Evolutionary conservation across 2,797 vertebrate genomes (phyloP).

Genomic region (Sebastes miniatus): DNA sequence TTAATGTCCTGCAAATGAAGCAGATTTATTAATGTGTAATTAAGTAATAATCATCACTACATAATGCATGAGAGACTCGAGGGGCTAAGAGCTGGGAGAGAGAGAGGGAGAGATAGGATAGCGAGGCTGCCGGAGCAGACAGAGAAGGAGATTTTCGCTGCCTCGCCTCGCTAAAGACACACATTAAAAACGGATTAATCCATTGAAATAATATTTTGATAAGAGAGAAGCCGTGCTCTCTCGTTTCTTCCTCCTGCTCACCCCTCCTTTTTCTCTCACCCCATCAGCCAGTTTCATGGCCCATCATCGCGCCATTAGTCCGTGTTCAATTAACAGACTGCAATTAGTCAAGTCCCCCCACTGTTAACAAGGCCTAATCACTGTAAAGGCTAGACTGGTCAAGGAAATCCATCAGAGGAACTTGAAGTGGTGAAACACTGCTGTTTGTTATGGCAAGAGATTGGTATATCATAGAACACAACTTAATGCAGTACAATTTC

Average conservation of each 20-base stretch:
- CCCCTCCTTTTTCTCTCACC: slow-evolving; percentile 52
- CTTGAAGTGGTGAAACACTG: not conserved
- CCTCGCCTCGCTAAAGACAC: slow-evolving; percentile 78
- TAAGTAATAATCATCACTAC: slow-evolving; percentile 89
- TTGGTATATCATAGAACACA: not conserved
- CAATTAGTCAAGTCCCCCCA: slow-evolving; percentile 68
- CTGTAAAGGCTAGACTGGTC: slow-evolving; percentile 52
- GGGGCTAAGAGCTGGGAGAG: slow-evolving; percentile 72
- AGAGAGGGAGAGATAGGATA: slow-evolving; percentile 68
- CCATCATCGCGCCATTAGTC: slow-evolving; percentile 63
- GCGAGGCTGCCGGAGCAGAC: slow-evolving; percentile 60
- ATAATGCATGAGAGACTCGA: slow-evolving; percentile 87
- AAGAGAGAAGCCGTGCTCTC: slow-evolving; percentile 68
- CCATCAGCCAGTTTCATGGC: slow-evolving; percentile 62
- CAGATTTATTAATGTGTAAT: slow-evolving; percentile 89
- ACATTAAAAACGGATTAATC: slow-evolving; percentile 88
- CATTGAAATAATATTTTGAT: slow-evolving; percentile 87
- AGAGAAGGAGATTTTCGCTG: slow-evolving; percentile 72
- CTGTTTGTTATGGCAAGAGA: not conserved
- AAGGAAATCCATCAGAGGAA: slow-evolving; percentile 52
- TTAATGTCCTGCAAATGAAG: slow-evolving; percentile 90
- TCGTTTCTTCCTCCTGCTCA: slow-evolving; percentile 54
- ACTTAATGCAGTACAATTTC: not conserved
- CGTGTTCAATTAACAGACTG: slow-evolving; percentile 72
- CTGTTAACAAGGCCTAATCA: slow-evolving; percentile 66